Conservation (phyloP, 2,888 invertebrate species). For the Caenorhabditis sp. region DNA sequence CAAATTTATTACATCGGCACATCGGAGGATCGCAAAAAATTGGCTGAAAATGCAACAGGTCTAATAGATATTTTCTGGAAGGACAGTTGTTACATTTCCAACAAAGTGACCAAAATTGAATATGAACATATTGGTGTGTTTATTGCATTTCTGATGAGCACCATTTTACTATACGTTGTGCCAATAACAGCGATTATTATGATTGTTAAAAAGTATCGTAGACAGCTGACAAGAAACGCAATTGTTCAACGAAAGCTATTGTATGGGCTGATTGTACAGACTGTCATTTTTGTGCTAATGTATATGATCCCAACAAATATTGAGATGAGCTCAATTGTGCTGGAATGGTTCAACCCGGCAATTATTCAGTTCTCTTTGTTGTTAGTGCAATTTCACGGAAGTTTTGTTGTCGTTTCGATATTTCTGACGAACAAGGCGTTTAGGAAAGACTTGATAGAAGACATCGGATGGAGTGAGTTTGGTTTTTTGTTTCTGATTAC, state of each 20-base stretch:
- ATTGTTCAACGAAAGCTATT: not conserved
- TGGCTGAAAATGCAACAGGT: not conserved
- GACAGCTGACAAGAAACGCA: not conserved
- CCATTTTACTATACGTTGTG: not conserved
- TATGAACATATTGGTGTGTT: not conserved
- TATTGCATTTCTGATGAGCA: not conserved
- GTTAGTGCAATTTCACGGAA: not conserved
- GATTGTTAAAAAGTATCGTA: not conserved
- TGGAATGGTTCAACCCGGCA: not conserved
- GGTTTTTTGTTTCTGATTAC: not conserved
- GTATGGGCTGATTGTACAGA: not conserved
- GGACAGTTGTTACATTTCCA: not conserved
- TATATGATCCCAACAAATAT: not conserved
- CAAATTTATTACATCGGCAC: not conserved
- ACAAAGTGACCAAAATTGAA: not conserved
- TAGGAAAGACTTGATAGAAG: not conserved
- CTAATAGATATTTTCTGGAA: not conserved
- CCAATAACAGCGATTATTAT: not conserved
- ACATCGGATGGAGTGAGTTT: not conserved
- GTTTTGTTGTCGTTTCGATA: not conserved
- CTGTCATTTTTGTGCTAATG: not conserved
- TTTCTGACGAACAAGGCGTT: not conserved
- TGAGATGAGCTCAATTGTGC: not conserved
- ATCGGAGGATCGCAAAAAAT: not conserved
- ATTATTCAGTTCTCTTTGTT: not conserved